A percentile compares a stretch with the other conserved stretches of the same genome.
Evolutionary conservation across 2,113 vertebrate genomes (phyloP).

Genomic region (Harpagus bidentatus): DNA sequence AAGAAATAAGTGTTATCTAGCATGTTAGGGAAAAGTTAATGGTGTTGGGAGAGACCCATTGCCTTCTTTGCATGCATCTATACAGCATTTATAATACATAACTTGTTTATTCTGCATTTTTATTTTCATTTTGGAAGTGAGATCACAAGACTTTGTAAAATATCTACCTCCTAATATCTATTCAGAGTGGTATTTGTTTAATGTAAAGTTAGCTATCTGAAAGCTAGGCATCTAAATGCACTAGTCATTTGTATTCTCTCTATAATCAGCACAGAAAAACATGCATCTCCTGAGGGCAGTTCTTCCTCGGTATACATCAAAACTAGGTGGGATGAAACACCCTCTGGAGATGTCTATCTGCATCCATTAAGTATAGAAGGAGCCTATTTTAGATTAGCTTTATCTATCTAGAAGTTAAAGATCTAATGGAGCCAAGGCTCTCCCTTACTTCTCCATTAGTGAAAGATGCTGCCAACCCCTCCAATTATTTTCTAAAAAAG

Average conservation of each 20-base stretch:
- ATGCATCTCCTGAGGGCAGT: conserved; percentile 5
- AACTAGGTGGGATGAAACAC: conserved; percentile 25
- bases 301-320: conserved; percentile 15
- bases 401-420: not conserved
- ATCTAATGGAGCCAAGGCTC: not conserved
- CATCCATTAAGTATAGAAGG: not conserved
- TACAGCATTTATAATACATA: not conserved
- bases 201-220: not conserved
- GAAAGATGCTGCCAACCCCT: not conserved
- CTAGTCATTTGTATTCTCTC: not conserved
- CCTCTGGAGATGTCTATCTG: conserved; percentile 34
- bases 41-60: not conserved
- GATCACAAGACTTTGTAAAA: not conserved
- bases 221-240: not conserved
- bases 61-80: not conserved
- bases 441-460: not conserved
- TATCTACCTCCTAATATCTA: not conserved
- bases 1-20: not conserved
- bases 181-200: not conserved
- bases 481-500: not conserved
- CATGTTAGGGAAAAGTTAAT: not conserved
- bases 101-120: not conserved
- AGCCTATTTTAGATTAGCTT: not conserved
- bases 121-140: not conserved
- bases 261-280: not conserved